Base-by-base conservation (phyloP, 2,888 invertebrate species). In the Platerodrilus igneus region DNA sequence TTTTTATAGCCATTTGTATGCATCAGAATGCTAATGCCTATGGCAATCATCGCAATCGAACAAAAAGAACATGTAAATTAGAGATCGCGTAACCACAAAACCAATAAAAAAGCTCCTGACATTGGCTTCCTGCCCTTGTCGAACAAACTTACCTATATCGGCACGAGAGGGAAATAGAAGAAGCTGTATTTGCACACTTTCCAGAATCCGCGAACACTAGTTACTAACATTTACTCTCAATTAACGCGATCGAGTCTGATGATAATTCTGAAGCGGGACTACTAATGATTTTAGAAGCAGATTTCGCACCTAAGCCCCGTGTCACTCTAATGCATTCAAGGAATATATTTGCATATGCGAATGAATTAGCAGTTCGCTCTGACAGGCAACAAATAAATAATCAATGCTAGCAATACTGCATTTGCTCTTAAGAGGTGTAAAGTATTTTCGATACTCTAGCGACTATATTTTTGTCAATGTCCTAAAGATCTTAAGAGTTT, bases 281-380 rank as follows among this genome's bases (percentile, higher is more conserved):
- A 35, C 41, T 44, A 47, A 44, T 41, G 47, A 47, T 44, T 46
- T 38, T 39, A 33, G 34, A 41, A 41, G 37, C 32, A 46, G 49
- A 49, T 49, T 49, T 47, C 39, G 34, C 49, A 47, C 49, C 49
- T 49, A 47, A 41, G 42, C 23, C 28, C 37, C 30, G 28, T 37
- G 42, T 42, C 42, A 42, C 42, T 31, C 36, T 42, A 37, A 37
- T 42, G 37, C 42, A 42, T 37, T 37, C 37, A 28, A 37, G 18
- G 42, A 42, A 42, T 37, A 37, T 18, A 37, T 42, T 42, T 37
- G 37, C 42, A 42, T 42, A 37, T 11, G 29, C 37, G 28, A 32
- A 37, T 37, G 37, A 41, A 31, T 41, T 22, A 31, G 9, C 17
- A n/a, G n/a, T n/a, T n/a, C n/a, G n/a, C n/a, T n/a, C n/a, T n/a